These are phyloP conservation scores for Iguana delicatissima DNA, from an alignment of 2,797 vertebrate genomes.

Conservation along the genomic window DNA sequence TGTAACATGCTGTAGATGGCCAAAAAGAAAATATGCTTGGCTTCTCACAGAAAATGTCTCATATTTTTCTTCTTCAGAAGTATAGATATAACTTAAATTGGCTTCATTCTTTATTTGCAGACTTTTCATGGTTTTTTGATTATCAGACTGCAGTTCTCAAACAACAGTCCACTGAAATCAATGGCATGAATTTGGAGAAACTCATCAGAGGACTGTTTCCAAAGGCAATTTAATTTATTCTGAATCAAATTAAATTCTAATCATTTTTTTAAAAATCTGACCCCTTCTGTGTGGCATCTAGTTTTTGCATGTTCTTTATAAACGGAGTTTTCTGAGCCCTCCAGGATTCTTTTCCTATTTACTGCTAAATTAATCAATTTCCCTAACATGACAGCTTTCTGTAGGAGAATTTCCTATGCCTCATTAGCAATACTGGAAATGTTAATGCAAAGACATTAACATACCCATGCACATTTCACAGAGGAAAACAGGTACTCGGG, in stretches of 20 bases:
- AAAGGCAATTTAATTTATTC: constrained; percentile 65
- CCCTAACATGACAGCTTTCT: constrained; percentile 55
- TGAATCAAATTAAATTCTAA: constrained; percentile 64
- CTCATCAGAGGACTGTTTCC: neutral
- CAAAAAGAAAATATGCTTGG: constrained; percentile 26
- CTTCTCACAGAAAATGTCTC: neutral
- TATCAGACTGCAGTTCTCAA: constrained; percentile 21
- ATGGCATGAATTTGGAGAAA: constrained; percentile 16
- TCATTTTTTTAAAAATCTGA: constrained; percentile 47
- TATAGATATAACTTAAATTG: constrained; percentile 43
- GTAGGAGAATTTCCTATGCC: constrained; percentile 37
- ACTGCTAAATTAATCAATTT: constrained; percentile 62
- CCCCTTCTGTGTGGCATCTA: constrained; percentile 53
- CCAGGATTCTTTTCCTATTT: constrained; percentile 53
- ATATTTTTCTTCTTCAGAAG: constrained; percentile 27
- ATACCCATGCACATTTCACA: no score
- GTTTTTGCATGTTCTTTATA: constrained; percentile 49
- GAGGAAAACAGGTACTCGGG: no score
- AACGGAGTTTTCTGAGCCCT: constrained; percentile 54
- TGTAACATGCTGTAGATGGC: constrained; percentile 6
- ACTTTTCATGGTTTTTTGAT: neutral
- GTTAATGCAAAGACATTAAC: constrained; percentile 49
- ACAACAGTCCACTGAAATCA: constrained; percentile 23
- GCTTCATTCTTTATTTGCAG: constrained; percentile 48
- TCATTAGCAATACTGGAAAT: neutral